Percentiles rank a stretch among this genome's conserved stretches.
Conservation (phyloP, 2,888 invertebrate genomes). For the Harpalus rufipes region DNA sequence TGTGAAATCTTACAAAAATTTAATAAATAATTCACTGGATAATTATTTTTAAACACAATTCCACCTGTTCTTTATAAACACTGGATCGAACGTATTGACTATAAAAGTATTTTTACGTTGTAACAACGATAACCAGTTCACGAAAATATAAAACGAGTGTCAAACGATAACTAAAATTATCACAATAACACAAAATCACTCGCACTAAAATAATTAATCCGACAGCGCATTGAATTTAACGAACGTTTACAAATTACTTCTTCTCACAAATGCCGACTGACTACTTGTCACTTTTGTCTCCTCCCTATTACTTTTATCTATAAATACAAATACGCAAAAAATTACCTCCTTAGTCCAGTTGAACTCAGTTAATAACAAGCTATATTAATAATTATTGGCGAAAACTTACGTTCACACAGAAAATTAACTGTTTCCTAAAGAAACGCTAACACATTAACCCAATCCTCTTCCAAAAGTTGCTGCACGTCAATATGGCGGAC, state of each 20-base stretch:
- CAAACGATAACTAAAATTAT: constrained; percentile 24
- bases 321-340: constrained; percentile 62
- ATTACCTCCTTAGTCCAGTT: constrained; percentile 8
- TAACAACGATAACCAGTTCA: constrained; percentile 29
- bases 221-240: background rate
- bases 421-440: constrained; percentile 78
- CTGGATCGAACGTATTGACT: constrained; percentile 31
- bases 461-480: constrained; percentile 83
- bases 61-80: constrained; percentile 48
- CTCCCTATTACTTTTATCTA: constrained; percentile 62
- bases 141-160: constrained; percentile 46
- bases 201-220: constrained; percentile 14
- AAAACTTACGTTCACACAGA: constrained; percentile 74
- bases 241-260: constrained; percentile 6
- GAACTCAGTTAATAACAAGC: constrained; percentile 42
- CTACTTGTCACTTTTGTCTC: constrained; percentile 63
- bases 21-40: constrained; percentile 14
- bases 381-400: constrained; percentile 35
- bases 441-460: constrained; percentile 85
- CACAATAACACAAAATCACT: constrained; percentile 52
- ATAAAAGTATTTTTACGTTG: constrained; percentile 35
- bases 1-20: background rate
- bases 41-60: constrained; percentile 28
- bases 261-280: constrained; percentile 66
- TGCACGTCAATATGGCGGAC: constrained; percentile 92